phyloP scores from a whole-genome alignment of 2,888 invertebrate species.

The Nemapogon koenigi region DNA sequence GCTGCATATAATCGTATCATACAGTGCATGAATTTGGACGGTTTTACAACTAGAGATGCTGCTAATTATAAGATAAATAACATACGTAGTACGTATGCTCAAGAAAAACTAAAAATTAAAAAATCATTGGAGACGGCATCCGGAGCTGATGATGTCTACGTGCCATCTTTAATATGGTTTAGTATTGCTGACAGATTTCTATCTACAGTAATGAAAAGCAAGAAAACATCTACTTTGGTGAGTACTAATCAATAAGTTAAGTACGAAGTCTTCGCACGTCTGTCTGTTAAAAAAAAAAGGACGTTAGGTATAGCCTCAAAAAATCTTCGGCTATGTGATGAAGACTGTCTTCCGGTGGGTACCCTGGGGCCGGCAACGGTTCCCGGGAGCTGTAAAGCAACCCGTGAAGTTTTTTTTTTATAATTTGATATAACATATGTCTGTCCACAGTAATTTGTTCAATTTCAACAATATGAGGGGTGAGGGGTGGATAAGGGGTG shows the following conservation, averaged over 20 bases:
- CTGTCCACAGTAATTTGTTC: neutral
- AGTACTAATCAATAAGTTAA: conserved; percentile 6
- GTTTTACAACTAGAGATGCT: neutral
- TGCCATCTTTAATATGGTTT: conserved; percentile 7
- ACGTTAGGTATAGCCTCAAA: no score
- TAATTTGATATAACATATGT: neutral
- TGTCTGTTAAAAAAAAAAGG: conserved; percentile 2
- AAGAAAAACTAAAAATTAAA: conserved; percentile 5
- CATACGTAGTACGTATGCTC: conserved; percentile 3
- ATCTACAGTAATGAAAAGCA: conserved; percentile 10
- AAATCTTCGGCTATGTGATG: conserved; percentile 6
- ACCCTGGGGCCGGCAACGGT: no score
- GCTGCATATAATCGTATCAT: conserved; percentile 10
- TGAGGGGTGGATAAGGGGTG: no score
- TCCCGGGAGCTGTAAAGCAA: no score
- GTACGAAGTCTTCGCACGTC: neutral
- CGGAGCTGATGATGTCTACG: conserved; percentile 11
- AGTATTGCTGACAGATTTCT: conserved; percentile 10
- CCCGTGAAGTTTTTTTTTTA: no score
- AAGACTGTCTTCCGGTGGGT: conserved; percentile 2
- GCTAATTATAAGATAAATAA: conserved; percentile 5
- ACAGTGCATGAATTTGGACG: conserved; percentile 1
- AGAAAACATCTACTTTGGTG: conserved; percentile 9
- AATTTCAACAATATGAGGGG: no score
- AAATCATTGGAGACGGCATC: conserved; percentile 2